Conservation (phyloP, 1,140 invertebrate genomes). For the Camponotus vicinus region DNA sequence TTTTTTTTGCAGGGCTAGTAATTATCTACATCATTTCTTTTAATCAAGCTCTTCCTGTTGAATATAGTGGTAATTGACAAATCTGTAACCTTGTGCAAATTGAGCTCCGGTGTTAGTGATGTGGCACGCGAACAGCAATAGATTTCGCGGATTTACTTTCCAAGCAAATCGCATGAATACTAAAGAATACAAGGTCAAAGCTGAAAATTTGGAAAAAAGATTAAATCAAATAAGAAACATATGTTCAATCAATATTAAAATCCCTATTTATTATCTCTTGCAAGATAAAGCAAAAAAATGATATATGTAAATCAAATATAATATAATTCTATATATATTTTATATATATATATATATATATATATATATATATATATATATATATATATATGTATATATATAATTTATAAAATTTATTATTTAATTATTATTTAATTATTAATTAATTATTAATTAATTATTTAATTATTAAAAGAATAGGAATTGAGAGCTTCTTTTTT, state of each 20-base stretch:
- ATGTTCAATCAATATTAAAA: not conserved
- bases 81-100: conserved; percentile 92
- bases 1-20: not conserved
- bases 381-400: not conserved
- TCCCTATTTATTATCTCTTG: not conserved
- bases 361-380: not conserved
- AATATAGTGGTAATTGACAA: conserved; percentile 88
- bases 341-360: not conserved
- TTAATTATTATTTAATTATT: not conserved
- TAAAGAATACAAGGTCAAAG: conserved; percentile 95
- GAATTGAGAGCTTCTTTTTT: not conserved
- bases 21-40: not conserved
- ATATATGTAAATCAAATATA: not conserved
- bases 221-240: not conserved
- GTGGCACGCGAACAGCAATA: conserved; percentile 98
- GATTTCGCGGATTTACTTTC: conserved; percentile 96
- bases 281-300: not conserved
- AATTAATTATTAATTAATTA: not conserved
- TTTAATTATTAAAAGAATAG: not conserved
- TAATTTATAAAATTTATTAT: not conserved
- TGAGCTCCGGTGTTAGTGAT: conserved; percentile 96
- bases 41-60: not conserved
- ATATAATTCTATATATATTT: too few species aligned
- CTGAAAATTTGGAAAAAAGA: conserved; percentile 87
- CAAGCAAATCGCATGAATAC: conserved; percentile 98